phyloP scores from a whole-genome alignment of 2,113 vertebrate species.

The Corythoichthys intestinalis region DNA sequence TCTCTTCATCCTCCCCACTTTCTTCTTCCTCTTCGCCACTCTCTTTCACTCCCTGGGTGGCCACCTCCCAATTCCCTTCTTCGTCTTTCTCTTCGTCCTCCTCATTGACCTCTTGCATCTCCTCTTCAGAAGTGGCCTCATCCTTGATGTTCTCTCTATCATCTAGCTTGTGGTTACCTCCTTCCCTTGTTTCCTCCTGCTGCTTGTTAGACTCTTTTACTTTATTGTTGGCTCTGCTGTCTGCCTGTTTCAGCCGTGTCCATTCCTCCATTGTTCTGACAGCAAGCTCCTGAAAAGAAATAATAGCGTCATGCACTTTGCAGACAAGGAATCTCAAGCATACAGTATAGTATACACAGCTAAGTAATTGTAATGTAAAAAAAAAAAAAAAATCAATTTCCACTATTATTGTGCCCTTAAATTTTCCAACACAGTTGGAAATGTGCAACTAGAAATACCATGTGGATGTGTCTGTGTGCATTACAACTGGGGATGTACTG shows the following conservation, averaged over 20 bases:
- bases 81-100: neutral
- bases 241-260: neutral
- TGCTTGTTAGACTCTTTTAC: neutral
- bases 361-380: no score
- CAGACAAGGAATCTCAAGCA: neutral
- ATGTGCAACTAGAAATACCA: neutral
- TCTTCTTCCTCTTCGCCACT: neutral
- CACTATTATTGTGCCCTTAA: no score
- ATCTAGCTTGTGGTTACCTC: neutral
- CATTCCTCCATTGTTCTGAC: conserved; percentile 3
- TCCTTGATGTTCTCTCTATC: neutral
- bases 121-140: neutral
- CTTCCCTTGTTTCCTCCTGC: neutral
- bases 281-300: conserved; percentile 1
- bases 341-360: neutral
- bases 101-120: neutral
- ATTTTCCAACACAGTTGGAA: neutral
- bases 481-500: neutral
- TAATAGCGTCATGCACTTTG: neutral
- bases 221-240: neutral
- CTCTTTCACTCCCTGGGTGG: neutral
- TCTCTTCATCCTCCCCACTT: neutral
- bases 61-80: neutral
- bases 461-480: neutral
- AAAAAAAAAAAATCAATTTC: no score